These are phyloP conservation scores for Megaceryle torquata DNA, from an alignment of 2,113 vertebrate species.

Conservation along the genomic window DNA sequence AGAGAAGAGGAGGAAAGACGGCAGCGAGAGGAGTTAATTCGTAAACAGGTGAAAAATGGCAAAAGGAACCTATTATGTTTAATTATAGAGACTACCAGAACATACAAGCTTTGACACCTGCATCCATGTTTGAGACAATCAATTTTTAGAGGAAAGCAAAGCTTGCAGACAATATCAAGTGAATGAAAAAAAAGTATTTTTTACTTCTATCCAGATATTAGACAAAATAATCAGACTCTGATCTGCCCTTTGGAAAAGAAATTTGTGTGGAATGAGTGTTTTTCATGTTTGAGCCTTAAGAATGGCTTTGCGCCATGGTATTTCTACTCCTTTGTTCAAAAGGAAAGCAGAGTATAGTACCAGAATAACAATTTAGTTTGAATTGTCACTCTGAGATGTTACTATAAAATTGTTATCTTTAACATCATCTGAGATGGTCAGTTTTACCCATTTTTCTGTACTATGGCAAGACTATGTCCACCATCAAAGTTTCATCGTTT, in stretches of 20 bases:
- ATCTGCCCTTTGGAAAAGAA: not conserved
- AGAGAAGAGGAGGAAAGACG: constrained; percentile 92
- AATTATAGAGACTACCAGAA: not conserved
- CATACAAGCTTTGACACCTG: not conserved
- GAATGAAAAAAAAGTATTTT: not conserved
- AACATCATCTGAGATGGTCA: not conserved
- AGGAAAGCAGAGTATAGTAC: not conserved
- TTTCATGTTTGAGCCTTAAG: not conserved
- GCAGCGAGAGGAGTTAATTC: constrained; percentile 89
- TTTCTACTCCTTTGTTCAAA: not conserved
- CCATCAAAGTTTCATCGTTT: not conserved
- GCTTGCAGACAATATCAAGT: not conserved
- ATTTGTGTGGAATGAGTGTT: not conserved
- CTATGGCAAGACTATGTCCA: not conserved
- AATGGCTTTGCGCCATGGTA: not conserved
- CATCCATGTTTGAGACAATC: rapidly evolving
- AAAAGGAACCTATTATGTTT: not conserved
- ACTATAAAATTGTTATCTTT: not conserved
- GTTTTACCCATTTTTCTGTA: not conserved
- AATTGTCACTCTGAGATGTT: not conserved
- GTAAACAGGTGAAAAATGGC: constrained; percentile 84
- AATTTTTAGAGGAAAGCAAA: not conserved
- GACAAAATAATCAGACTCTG: not conserved
- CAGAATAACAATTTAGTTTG: not conserved
- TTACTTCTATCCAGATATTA: not conserved